phyloP scores from a whole-genome alignment of 2,888 invertebrate species.

The Meiosimyza platycephala region DNA sequence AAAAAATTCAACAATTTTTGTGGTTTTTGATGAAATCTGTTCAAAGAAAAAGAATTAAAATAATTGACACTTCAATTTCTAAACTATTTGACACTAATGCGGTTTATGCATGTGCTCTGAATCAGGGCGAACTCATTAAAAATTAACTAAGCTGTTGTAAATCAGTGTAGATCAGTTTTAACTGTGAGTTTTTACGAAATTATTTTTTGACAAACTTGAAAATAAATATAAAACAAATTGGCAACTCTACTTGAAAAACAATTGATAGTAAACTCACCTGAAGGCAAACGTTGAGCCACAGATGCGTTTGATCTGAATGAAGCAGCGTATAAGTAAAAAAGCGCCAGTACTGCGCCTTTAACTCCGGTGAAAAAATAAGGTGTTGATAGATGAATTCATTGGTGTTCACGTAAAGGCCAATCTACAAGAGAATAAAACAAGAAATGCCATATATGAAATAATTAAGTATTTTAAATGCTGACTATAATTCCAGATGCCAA shows the following conservation, averaged over 20 bases:
- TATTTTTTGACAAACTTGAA: no score
- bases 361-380: slow-evolving; percentile 53
- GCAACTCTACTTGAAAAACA: not conserved
- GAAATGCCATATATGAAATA: not conserved
- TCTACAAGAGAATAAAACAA: slow-evolving; percentile 42
- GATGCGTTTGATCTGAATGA: slow-evolving; percentile 81
- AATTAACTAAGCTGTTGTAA: no score
- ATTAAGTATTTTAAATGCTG: not conserved
- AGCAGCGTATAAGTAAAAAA: slow-evolving; percentile 82
- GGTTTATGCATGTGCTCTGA: no score
- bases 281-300: slow-evolving; percentile 80
- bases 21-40: no score
- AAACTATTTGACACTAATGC: no score
- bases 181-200: no score
- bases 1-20: no score
- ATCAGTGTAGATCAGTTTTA: no score
- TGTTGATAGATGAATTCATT: slow-evolving; percentile 53
- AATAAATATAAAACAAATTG: no score
- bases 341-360: slow-evolving; percentile 72
- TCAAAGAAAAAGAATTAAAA: no score
- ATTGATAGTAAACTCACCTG: slow-evolving; percentile 68
- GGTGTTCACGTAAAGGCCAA: slow-evolving; percentile 52
- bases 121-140: no score
- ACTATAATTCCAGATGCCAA: not conserved
- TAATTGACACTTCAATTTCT: no score